These are phyloP conservation scores for Neotoxoptera formosana DNA, from an alignment of 1,140 invertebrate species.

Conservation along the genomic window DNA sequence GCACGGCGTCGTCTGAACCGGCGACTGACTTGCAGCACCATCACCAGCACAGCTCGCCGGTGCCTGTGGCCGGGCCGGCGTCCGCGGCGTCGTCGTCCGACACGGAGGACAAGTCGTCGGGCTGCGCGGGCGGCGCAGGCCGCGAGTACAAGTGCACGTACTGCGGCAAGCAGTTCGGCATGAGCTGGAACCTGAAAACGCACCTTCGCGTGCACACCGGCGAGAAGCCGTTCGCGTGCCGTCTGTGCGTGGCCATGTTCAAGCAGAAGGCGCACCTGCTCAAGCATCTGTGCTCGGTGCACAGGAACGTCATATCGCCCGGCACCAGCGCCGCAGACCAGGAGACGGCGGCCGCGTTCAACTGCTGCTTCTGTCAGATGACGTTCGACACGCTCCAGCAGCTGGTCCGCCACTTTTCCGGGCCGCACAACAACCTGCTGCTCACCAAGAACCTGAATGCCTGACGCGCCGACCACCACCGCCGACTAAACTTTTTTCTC, in stretches of 20 bases:
- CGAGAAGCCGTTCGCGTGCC: conserved; percentile 86
- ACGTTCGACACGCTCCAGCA: conserved; percentile 84
- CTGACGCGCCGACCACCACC: conserved; percentile 2
- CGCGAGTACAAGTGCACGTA: conserved; percentile 85
- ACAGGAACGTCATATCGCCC: conserved; percentile 81
- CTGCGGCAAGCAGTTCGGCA: conserved; percentile 87
- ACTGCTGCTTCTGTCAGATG: conserved; percentile 85
- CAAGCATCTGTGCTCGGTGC: conserved; percentile 85
- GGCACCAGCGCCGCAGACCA: conserved; percentile 72
- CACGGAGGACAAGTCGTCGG: conserved; percentile 12
- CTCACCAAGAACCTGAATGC: conserved; percentile 84
- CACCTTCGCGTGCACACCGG: conserved; percentile 85
- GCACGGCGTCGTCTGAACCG: not conserved
- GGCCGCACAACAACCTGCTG: conserved; percentile 83
- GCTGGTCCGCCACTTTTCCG: conserved; percentile 82
- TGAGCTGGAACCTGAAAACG: conserved; percentile 89
- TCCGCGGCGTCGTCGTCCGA: conserved; percentile 8
- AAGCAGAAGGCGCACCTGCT: conserved; percentile 86
- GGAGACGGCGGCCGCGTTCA: conserved; percentile 69
- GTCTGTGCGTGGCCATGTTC: conserved; percentile 86
- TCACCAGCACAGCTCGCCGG: not conserved
- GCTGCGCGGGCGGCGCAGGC: conserved; percentile 63
- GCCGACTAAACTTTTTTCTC: not conserved
- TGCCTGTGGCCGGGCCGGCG: not conserved
- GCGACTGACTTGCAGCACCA: not conserved